Evolutionary conservation across 2,888 invertebrate species (phyloP).

Genomic region (Ormyrus pomaceus): DNA sequence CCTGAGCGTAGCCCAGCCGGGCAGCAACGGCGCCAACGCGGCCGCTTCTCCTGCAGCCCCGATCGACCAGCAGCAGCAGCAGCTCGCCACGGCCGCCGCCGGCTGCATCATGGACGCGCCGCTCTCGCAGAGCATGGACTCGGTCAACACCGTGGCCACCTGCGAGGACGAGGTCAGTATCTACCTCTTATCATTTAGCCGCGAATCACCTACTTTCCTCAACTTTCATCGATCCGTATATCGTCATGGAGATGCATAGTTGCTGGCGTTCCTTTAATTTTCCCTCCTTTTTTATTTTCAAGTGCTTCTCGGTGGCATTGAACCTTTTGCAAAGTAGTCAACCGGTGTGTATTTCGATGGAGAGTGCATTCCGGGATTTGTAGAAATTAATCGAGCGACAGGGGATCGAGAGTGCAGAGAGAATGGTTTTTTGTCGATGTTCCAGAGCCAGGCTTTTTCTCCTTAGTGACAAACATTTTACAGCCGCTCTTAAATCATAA

Average conservation of each 20-base stretch:
- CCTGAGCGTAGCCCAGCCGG: conserved; percentile 19
- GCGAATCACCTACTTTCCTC: conserved; percentile 12
- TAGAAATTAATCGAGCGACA: no score
- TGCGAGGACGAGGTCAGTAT: conserved; percentile 97
- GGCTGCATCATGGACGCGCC: conserved; percentile 83
- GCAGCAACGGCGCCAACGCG: conserved; percentile 65
- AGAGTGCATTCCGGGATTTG: no score
- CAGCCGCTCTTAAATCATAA: no score
- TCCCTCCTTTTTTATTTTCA: not conserved
- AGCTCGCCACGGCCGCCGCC: conserved; percentile 58
- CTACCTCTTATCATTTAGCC: not conserved
- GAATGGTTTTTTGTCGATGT: no score
- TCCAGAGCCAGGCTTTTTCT: not conserved
- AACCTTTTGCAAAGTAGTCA: no score
- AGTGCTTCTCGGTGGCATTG: no score
- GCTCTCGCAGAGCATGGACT: conserved; percentile 98
- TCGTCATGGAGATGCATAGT: conserved; percentile 21
- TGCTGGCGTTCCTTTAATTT: not conserved
- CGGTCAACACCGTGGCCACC: conserved; percentile 92
- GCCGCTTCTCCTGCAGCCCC: conserved; percentile 73
- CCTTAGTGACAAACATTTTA: not conserved
- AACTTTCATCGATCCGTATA: conserved; percentile 35
- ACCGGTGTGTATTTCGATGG: no score
- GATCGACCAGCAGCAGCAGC: conserved; percentile 34
- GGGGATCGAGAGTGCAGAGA: no score